Base-by-base conservation (phyloP, 2,797 vertebrate genomes). In the Crotalus adamanteus region DNA sequence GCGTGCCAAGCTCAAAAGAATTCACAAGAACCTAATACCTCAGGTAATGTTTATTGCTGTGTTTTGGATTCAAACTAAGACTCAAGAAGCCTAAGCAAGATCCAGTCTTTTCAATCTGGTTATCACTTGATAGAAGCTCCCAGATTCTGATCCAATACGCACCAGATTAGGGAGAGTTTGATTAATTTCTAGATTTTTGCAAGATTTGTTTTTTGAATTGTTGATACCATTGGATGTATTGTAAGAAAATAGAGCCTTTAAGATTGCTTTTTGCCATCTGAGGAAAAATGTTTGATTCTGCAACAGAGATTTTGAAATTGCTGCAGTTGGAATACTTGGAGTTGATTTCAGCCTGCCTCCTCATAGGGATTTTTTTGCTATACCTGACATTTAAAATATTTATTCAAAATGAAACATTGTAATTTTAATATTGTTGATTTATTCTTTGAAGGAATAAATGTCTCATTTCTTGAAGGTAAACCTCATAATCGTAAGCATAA, bases 1-100 rank as follows among this genome's bases (percentile, higher is more conserved):
- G 96, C 98, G 98, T 91, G 99, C 99, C 92, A 99, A 99, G 97
- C 98, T 99, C 97, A 99, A 98, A 98, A 98, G 99, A 96, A 98
- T 99, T 92, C 98, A 99, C 94, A 99, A 99, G 97, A 99, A 99
- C 96, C 98, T 99, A 96, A 98, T 99, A 97, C 99, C 99, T 97
- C 99, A 99, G 99, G 99, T 99, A 97, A 85, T 57, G 51, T n/a
- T 83, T 16, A 37, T 28, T 85, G 0, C 16, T 88, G 7, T n/a
- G 42, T 6, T 4, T 42, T 91, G 51, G 9, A 51, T 60, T 93
- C 28, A 26, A 28, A 57, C 31, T 16, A 73, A 51, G 6, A n/a
- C 37, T 83, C n/a, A 22, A 42, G 13, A 47, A 83, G 20, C 47
- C 20, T 47, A 83, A 83, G 2, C 37, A 78, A 42, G 73, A 25